A percentile compares a stretch with the other conserved stretches of the same genome.
These are phyloP conservation scores for Leptopilina boulardi DNA, from an alignment of 1,140 invertebrate species.

Conservation along the genomic window DNA sequence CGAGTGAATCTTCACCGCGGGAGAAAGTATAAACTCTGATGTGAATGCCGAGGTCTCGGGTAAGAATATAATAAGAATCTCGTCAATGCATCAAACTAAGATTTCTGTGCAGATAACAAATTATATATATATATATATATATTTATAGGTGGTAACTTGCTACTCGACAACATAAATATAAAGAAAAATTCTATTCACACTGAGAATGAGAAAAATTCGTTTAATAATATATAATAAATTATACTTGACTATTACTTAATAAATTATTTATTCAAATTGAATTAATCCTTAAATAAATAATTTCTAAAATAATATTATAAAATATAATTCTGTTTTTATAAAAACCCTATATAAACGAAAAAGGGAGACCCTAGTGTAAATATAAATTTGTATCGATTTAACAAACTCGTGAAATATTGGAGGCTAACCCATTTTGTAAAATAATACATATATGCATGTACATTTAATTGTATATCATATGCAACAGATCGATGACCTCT, in stretches of 20 bases:
- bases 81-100: not conserved
- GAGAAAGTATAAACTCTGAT: slow-evolving; percentile 56
- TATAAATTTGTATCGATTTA: not conserved
- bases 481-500: slow-evolving; percentile 27
- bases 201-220: no score
- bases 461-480: slow-evolving; percentile 12
- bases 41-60: slow-evolving; percentile 10
- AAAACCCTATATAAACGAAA: not conserved
- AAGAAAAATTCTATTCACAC: no score
- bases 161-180: slow-evolving; percentile 1
- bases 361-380: not conserved
- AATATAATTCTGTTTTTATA: no score
- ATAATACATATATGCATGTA: slow-evolving; percentile 4
- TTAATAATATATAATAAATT: no score
- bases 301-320: no score
- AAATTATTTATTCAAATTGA: no score
- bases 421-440: slow-evolving; percentile 7
- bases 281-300: no score
- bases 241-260: no score
- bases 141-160: slow-evolving; percentile 11
- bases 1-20: slow-evolving; percentile 16
- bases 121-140: no score
- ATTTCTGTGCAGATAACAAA: slow-evolving; percentile 16
- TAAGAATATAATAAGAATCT: slow-evolving; percentile 8
- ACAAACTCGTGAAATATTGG: not conserved